Percentiles rank a stretch among this genome's conserved stretches.
phyloP scores from a whole-genome alignment of 1,140 invertebrate genomes.

The Trypoxylus dichotomus region DNA sequence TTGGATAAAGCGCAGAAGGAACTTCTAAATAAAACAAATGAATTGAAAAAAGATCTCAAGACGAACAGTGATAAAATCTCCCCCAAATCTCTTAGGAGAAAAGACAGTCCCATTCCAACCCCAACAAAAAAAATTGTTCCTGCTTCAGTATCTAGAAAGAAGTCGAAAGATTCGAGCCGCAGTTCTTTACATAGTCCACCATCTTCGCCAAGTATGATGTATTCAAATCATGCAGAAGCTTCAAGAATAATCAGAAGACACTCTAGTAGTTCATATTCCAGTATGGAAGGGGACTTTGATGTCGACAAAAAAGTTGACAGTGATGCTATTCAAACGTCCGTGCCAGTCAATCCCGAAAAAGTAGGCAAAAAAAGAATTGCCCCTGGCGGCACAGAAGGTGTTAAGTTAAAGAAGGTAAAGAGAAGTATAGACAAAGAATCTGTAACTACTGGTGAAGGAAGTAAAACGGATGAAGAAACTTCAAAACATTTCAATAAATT shows the following conservation, averaged over 20 bases:
- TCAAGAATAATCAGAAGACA: conserved; percentile 78
- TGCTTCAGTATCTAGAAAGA: conserved; percentile 56
- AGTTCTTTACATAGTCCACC: conserved; percentile 48
- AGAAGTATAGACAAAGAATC: conserved; percentile 48
- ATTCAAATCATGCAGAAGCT: conserved; percentile 66
- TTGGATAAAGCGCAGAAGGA: conserved; percentile 58
- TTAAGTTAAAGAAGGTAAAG: conserved; percentile 36
- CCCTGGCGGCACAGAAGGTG: not conserved
- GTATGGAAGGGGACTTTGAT: conserved; percentile 53
- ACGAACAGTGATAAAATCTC: conserved; percentile 45
- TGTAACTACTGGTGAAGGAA: conserved; percentile 14
- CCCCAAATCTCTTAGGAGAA: conserved; percentile 49
- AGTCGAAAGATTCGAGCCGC: conserved; percentile 55
- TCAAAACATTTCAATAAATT: conserved; percentile 46
- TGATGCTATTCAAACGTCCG: not conserved
- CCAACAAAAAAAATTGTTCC: conserved; percentile 58
- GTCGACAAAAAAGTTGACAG: conserved; percentile 39
- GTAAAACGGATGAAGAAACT: conserved; percentile 34
- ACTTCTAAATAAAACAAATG: conserved; percentile 58
- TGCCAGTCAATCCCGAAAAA: conserved; percentile 1
- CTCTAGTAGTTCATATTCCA: conserved; percentile 81
- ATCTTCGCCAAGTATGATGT: conserved; percentile 51
- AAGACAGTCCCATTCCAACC: conserved; percentile 40
- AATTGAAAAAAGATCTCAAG: conserved; percentile 49
- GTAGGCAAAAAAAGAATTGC: not conserved